Base-by-base conservation (phyloP, 2,113 vertebrate species). In the Heterocephalus glaber region DNA sequence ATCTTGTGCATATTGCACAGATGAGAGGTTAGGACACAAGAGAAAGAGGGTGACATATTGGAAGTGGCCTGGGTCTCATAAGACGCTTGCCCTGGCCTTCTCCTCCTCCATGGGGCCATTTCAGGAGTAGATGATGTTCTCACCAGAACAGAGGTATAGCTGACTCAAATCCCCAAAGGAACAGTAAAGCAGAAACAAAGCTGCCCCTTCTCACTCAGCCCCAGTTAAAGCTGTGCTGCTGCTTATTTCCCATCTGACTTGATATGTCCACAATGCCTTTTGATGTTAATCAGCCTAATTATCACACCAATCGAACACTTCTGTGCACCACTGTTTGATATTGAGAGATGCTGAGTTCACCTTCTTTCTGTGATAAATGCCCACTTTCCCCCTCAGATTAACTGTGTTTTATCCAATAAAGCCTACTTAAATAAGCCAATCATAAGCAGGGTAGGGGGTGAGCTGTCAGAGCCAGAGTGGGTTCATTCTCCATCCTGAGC, bases 241-340 rank as follows among this genome's bases (percentile, higher is more conserved):
- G 92, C 74, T 92, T 93, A 96, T 94, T 97, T 95, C 96, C 94
- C 66, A 65, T 74, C 35, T 82, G 68, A 38, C 81, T 89, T 94
- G 92, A 95, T 96, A 90, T 28, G 66, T 47, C 96, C 95, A 95
- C 90, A 83, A 87, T 14, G 96, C 88, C 82, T 89, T 90, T 58
- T 79, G 89, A 96, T 90, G 89, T 81, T 97, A 97, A 96, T 94
- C 81, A 58, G 54, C 87, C 80, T 97, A 96, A 96, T 97, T 95
- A 94, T 47, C 1, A 17, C 3, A 1, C 30, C 76, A 96, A 77
- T 76, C 35, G 28, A 92, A 77, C 11, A 1, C 82, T 76, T 92
- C 82, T 96, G 72, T 90, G 97, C 83, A 87, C 9, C 22, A 38
- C 49, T 97, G 82, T 87, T 98, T 92, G 30, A n/a, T 85, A 91